Conservation (phyloP, 2,113 vertebrate genomes). For the Syngnathoides biaculeatus region DNA sequence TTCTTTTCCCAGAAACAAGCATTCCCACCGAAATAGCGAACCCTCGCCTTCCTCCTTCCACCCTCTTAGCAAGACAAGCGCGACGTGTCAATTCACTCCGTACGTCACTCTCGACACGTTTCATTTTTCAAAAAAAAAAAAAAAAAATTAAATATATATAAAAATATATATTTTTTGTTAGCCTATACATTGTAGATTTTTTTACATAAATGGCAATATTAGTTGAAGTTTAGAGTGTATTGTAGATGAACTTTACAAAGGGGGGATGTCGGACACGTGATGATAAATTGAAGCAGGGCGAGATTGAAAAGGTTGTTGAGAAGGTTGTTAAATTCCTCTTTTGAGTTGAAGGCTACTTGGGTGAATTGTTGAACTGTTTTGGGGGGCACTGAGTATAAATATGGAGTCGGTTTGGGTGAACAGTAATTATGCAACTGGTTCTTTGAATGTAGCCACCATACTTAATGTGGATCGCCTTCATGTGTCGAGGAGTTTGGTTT, state of each 20-base stretch:
- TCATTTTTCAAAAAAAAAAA: slow-evolving; percentile 77
- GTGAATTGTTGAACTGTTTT: slow-evolving; percentile 50
- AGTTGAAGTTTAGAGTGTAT: slow-evolving; percentile 78
- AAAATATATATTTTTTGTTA: slow-evolving; percentile 83
- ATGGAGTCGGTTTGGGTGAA: slow-evolving; percentile 57
- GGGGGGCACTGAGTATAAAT: slow-evolving; percentile 45
- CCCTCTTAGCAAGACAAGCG: slow-evolving; percentile 57
- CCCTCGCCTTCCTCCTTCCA: slow-evolving; percentile 55
- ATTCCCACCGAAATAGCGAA: slow-evolving; percentile 66
- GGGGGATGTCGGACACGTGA: slow-evolving; percentile 66
- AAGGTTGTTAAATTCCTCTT: slow-evolving; percentile 58
- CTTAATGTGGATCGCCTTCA: slow-evolving; percentile 70
- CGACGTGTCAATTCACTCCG: slow-evolving; percentile 66
- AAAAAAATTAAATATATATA: slow-evolving; percentile 77
- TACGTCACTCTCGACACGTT: slow-evolving; percentile 68
- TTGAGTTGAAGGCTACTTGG: slow-evolving; percentile 52
- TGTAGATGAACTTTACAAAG: slow-evolving; percentile 70
- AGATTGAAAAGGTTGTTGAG: slow-evolving; percentile 40
- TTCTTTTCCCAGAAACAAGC: slow-evolving; percentile 66
- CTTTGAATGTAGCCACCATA: slow-evolving; percentile 78
- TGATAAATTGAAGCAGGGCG: slow-evolving; percentile 47
- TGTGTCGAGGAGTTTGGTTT: slow-evolving; percentile 51
- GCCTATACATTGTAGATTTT: slow-evolving; percentile 84
- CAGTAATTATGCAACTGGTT: slow-evolving; percentile 78
- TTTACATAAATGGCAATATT: slow-evolving; percentile 78